A percentile compares a stretch with the other conserved stretches of the same genome.
Evolutionary conservation across 2,797 vertebrate genomes (phyloP).

Genomic region (Octomys mimax): DNA sequence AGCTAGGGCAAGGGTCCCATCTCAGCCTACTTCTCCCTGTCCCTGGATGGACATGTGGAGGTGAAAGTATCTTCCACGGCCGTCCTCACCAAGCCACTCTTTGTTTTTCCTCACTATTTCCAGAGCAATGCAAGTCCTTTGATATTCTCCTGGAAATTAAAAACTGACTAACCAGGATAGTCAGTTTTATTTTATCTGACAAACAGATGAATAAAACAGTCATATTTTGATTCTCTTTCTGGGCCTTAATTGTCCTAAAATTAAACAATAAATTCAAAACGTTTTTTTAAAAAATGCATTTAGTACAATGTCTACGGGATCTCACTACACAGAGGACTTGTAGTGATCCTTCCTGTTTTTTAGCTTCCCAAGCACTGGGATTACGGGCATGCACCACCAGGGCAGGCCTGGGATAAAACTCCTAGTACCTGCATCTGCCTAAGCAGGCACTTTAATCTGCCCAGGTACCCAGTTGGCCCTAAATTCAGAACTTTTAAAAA

Average conservation of each 20-base stretch:
- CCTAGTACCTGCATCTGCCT: too few relatives aligned
- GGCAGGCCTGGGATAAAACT: too few relatives aligned
- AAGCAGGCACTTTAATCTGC: too few relatives aligned
- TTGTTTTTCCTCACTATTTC: background rate
- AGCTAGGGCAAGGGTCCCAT: accelerated
- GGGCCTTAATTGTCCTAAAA: background rate
- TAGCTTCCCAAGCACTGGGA: too few relatives aligned
- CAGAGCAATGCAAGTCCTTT: background rate
- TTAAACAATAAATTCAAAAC: background rate
- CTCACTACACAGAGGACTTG: too few relatives aligned
- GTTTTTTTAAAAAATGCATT: background rate
- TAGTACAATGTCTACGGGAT: too few relatives aligned
- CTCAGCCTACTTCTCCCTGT: background rate
- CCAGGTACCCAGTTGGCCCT: too few relatives aligned
- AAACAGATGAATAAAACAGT: accelerated
- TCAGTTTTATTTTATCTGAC: too few relatives aligned
- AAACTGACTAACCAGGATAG: background rate
- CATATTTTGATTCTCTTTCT: background rate
- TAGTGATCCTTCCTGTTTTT: too few relatives aligned
- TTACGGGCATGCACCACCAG: too few relatives aligned
- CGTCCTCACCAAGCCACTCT: background rate
- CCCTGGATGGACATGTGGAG: background rate
- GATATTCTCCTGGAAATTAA: accelerated
- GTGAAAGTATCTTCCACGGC: accelerated
- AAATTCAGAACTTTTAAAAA: background rate